These are phyloP conservation scores for Triplophysa rosa DNA, from an alignment of 2,113 vertebrate genomes.

Conservation along the genomic window DNA sequence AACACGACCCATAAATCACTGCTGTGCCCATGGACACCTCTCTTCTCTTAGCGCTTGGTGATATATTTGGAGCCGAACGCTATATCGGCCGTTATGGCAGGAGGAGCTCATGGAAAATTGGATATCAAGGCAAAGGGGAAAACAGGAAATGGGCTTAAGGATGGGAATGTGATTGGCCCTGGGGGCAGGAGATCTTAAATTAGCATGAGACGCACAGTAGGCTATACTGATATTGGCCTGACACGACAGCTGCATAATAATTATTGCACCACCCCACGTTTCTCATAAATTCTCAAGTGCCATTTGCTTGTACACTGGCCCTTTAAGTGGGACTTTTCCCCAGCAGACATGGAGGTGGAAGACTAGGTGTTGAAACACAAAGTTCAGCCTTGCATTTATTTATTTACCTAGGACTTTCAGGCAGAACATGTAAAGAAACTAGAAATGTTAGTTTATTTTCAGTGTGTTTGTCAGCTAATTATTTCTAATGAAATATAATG, in stretches of 20 bases:
- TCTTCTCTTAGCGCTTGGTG: constrained; percentile 37
- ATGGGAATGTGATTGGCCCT: constrained; percentile 41
- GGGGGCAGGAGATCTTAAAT: constrained; percentile 45
- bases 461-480: not conserved
- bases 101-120: constrained; percentile 44
- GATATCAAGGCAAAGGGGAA: constrained; percentile 46
- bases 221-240: constrained; percentile 37
- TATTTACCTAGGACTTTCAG: not conserved
- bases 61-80: constrained; percentile 43
- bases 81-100: constrained; percentile 16
- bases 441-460: constrained; percentile 5
- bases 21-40: constrained; percentile 30
- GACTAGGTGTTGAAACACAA: not conserved
- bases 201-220: constrained; percentile 37
- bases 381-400: constrained; percentile 11
- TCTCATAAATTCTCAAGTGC: constrained; percentile 17
- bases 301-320: constrained; percentile 8
- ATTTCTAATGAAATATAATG: constrained; percentile 4
- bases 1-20: constrained; percentile 48
- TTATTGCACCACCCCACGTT: constrained; percentile 21
- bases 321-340: constrained; percentile 22
- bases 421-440: not conserved
- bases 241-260: constrained; percentile 37
- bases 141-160: constrained; percentile 48
- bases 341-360: constrained; percentile 14